Evolutionary conservation across 2,113 vertebrate species (phyloP).

Genomic region (Ia io): DNA sequence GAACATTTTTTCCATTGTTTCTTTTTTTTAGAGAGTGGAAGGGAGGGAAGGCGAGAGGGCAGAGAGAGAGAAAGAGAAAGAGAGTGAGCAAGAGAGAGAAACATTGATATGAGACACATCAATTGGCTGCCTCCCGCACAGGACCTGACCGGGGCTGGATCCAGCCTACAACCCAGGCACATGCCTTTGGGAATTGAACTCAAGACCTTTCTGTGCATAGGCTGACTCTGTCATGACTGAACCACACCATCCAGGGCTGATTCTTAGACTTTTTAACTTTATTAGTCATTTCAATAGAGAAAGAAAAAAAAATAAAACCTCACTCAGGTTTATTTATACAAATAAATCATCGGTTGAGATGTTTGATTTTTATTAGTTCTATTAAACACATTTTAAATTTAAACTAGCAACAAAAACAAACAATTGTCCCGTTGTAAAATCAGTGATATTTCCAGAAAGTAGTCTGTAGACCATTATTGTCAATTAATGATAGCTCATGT

Average conservation of each 20-base stretch:
- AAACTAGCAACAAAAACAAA: neutral
- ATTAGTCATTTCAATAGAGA: neutral
- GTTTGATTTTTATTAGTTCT: neutral
- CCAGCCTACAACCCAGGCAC: no score
- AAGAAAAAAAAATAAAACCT: slow-evolving; percentile 40
- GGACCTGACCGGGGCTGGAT: no score
- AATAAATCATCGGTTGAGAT: neutral
- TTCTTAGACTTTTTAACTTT: neutral
- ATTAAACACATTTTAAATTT: neutral
- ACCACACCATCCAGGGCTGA: neutral
- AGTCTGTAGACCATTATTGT: neutral
- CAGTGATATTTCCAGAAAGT: slow-evolving; percentile 6
- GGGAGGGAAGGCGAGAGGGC: no score
- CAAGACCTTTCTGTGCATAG: no score
- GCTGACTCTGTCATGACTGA: no score
- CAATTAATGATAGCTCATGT: neutral
- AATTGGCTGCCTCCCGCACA: no score
- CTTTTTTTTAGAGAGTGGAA: no score
- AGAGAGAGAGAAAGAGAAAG: no score
- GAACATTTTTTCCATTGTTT: no score
- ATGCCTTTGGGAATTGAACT: no score
- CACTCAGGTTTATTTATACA: neutral
- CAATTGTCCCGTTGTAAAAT: neutral
- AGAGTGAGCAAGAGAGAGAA: no score
- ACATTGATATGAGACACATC: no score